phyloP scores from a whole-genome alignment of 2,888 invertebrate genomes.

The Orgyia antiqua region DNA sequence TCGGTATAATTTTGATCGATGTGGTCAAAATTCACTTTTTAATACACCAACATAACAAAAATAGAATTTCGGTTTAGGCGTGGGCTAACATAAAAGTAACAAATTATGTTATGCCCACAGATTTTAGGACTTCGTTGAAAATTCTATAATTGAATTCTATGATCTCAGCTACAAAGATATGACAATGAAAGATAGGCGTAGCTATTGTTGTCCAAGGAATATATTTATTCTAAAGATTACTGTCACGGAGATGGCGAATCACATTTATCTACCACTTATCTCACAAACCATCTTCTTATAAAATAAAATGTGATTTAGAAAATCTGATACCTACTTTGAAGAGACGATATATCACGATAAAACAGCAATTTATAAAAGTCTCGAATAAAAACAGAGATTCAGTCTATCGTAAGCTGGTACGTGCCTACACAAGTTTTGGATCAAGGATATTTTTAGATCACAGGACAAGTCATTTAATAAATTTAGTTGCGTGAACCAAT shows the following conservation, averaged over 20 bases:
- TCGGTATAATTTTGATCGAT: too few species aligned
- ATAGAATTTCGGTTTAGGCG: too few species aligned
- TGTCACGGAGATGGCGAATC: slow-evolving; percentile 27
- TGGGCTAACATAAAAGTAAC: too few species aligned
- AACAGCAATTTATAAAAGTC: slow-evolving; percentile 44
- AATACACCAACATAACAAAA: too few species aligned
- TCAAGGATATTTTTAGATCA: slow-evolving; percentile 2
- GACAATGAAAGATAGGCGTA: slow-evolving; percentile 26
- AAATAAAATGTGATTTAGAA: slow-evolving; percentile 34
- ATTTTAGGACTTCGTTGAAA: slow-evolving; percentile 5
- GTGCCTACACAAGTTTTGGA: slow-evolving; percentile 27
- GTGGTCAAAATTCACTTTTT: too few species aligned
- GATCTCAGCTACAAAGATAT: slow-evolving; percentile 20
- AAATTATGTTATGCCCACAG: slow-evolving; percentile 2
- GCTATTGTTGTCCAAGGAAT: slow-evolving; percentile 23
- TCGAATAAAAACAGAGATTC: slow-evolving; percentile 39
- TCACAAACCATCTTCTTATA: slow-evolving; percentile 30
- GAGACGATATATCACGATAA: slow-evolving; percentile 40
- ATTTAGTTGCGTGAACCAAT: too few species aligned
- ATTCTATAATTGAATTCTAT: slow-evolving; percentile 27
- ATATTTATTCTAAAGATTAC: slow-evolving; percentile 19
- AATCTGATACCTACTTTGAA: slow-evolving; percentile 30
- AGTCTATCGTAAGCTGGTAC: slow-evolving; percentile 30
- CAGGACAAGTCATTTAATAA: too few species aligned
- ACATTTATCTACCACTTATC: slow-evolving; percentile 28